A percentile compares a stretch with the other conserved stretches of the same genome.
Evolutionary conservation across 2,113 vertebrate genomes (phyloP).

Genomic region (Poeciliopsis retropinna): DNA sequence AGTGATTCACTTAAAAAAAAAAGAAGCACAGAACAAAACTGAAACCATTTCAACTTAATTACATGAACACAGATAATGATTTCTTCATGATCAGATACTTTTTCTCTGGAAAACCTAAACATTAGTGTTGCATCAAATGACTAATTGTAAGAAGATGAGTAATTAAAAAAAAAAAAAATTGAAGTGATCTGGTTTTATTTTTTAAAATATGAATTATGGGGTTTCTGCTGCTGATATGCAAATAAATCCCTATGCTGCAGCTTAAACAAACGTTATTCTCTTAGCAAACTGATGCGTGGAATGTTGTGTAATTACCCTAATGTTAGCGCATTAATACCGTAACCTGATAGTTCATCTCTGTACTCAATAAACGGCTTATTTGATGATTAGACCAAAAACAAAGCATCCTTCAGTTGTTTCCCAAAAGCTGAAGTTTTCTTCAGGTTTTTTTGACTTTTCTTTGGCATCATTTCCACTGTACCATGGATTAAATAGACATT

Average conservation of each 20-base stretch:
- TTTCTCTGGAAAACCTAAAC: constrained; percentile 58
- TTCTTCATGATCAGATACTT: constrained; percentile 58
- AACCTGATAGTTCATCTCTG: constrained; percentile 5
- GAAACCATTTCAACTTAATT: constrained; percentile 55
- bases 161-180: constrained; percentile 39
- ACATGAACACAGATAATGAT: constrained; percentile 63
- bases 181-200: constrained; percentile 6
- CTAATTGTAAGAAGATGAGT: constrained; percentile 49
- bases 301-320: constrained; percentile 32
- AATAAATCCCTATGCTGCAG: constrained; percentile 1
- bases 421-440: constrained; percentile 3
- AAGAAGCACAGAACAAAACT: constrained; percentile 59
- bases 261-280: not conserved
- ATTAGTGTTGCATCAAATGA: constrained; percentile 64
- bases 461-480: constrained; percentile 6
- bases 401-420: constrained; percentile 20
- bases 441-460: constrained; percentile 9
- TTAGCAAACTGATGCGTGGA: constrained; percentile 20
- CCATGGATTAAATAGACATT: constrained; percentile 4
- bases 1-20: constrained; percentile 70
- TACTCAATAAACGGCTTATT: constrained; percentile 1
- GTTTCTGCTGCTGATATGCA: constrained; percentile 1
- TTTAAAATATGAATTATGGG: constrained; percentile 5
- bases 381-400: constrained; percentile 25
- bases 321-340: constrained; percentile 13